Conservation (phyloP, 1,140 invertebrate species). For the Orchesella cincta region DNA sequence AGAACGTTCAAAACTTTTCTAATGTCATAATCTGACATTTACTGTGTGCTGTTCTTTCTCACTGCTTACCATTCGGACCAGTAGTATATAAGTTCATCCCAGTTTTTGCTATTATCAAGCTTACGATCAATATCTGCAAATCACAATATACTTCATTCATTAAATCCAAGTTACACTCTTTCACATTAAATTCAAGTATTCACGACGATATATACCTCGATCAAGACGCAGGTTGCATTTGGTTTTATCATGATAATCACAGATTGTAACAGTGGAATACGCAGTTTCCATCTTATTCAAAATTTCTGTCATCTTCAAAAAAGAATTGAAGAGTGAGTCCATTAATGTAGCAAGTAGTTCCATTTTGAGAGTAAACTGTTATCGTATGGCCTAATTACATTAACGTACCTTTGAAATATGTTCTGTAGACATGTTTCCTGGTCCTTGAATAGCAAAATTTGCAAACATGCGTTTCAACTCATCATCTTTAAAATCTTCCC, state of each 20-base stretch:
- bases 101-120: neutral
- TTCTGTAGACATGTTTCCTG: constrained; percentile 31
- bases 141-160: neutral
- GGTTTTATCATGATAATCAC: constrained; percentile 78
- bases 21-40: neutral
- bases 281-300: constrained; percentile 70
- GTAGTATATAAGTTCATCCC: neutral
- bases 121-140: neutral
- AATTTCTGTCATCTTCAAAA: constrained; percentile 30
- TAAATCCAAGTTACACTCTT: neutral
- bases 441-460: constrained; percentile 35
- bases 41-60: neutral
- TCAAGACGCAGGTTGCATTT: constrained; percentile 77
- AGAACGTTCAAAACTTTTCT: neutral
- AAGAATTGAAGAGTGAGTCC: too few species aligned
- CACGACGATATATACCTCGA: constrained; percentile 54
- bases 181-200: neutral
- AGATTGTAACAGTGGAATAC: constrained; percentile 79
- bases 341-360: too few species aligned
- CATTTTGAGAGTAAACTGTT: too few species aligned
- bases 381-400: neutral
- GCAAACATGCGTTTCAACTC: constrained; percentile 26
- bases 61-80: neutral
- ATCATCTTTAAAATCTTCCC: constrained; percentile 29
- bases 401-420: constrained; percentile 30